Percentiles rank a stretch among this genome's conserved stretches.
Conservation (phyloP, 2,888 invertebrate species). For the Phyllotreta cruciferae region DNA sequence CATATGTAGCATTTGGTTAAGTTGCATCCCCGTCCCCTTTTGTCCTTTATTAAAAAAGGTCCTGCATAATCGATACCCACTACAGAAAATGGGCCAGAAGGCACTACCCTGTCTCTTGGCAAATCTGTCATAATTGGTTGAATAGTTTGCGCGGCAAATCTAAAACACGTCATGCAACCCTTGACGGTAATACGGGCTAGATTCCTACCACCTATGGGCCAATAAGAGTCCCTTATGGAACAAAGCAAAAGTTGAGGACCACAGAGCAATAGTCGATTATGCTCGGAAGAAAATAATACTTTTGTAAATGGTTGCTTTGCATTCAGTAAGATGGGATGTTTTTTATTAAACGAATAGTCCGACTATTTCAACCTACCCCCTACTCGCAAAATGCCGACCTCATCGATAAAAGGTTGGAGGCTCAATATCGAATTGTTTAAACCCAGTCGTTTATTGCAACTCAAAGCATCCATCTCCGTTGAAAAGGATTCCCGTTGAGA, state of each 20-base stretch:
- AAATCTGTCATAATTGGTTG: slow-evolving; percentile 34
- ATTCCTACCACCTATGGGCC: slow-evolving; percentile 31
- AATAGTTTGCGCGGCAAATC: slow-evolving; percentile 13
- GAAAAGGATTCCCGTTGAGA: slow-evolving; percentile 2
- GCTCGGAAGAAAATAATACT: slow-evolving; percentile 8
- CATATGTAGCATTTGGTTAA: slow-evolving; percentile 38
- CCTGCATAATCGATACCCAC: slow-evolving; percentile 44
- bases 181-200: slow-evolving; percentile 25
- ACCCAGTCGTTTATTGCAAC: not conserved
- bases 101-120: slow-evolving; percentile 25
- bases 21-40: slow-evolving; percentile 37
- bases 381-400: slow-evolving; percentile 8
- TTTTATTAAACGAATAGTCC: slow-evolving; percentile 22
- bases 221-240: slow-evolving; percentile 27
- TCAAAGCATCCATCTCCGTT: not conserved
- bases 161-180: slow-evolving; percentile 32
- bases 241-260: slow-evolving; percentile 23
- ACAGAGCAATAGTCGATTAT: slow-evolving; percentile 18
- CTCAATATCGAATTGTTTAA: not conserved
- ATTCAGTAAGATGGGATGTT: slow-evolving; percentile 28
- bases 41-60: slow-evolving; percentile 39
- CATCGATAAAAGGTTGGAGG: slow-evolving; percentile 15
- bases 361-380: slow-evolving; percentile 27
- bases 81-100: slow-evolving; percentile 29
- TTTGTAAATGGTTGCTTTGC: slow-evolving; percentile 26